Percentiles rank a stretch among this genome's conserved stretches.
Evolutionary conservation across 1,140 invertebrate genomes (phyloP).

Genomic region (Rhopalosiphum padi): DNA sequence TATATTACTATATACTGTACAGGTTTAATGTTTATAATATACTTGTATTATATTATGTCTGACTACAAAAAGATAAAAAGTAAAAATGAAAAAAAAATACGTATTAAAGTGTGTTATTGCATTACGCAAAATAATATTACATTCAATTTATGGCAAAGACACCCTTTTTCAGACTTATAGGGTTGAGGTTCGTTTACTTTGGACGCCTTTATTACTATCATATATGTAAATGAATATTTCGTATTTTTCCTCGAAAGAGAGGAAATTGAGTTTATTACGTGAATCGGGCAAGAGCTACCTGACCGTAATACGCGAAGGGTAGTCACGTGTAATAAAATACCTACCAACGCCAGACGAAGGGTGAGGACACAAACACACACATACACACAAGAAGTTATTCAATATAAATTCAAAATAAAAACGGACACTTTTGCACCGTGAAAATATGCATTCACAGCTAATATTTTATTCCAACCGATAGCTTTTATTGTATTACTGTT

Average conservation of each 20-base stretch:
- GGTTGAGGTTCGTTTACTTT: conserved; percentile 32
- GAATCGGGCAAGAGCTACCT: conserved; percentile 39
- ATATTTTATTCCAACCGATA: conserved; percentile 11
- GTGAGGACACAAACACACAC: background rate
- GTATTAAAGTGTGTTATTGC: conserved; percentile 16
- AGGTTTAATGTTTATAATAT: conserved; percentile 17
- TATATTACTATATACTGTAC: background rate
- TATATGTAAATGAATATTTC: conserved; percentile 35
- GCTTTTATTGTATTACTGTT: background rate
- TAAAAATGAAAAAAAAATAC: conserved; percentile 5
- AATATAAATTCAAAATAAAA: conserved; percentile 49
- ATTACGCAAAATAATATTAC: conserved; percentile 26
- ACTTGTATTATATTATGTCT: conserved; percentile 8
- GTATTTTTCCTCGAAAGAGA: conserved; percentile 27
- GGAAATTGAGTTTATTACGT: conserved; percentile 45
- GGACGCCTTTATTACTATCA: conserved; percentile 36
- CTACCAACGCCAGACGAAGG: background rate
- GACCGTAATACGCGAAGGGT: conserved; percentile 31
- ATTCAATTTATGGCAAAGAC: conserved; percentile 27
- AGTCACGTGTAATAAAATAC: conserved; percentile 47
- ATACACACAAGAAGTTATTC: conserved; percentile 30
- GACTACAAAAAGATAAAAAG: conserved; percentile 12
- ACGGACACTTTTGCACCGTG: background rate
- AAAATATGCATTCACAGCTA: background rate
- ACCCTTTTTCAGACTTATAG: conserved; percentile 22